phyloP scores from a whole-genome alignment of 1,140 invertebrate species.

The Gyrodactylus bullatarudis region DNA sequence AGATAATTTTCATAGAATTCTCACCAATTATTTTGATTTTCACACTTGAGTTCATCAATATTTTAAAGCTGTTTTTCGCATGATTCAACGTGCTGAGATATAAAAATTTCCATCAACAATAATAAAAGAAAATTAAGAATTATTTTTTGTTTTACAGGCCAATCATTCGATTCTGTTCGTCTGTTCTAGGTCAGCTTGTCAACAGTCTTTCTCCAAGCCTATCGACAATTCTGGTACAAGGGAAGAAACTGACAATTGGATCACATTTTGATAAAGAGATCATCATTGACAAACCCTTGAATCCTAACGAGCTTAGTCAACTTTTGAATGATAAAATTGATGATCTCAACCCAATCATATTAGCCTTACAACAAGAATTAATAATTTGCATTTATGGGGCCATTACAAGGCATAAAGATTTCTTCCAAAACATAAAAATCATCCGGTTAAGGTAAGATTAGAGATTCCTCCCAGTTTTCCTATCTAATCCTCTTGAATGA shows the following conservation, averaged over 20 bases:
- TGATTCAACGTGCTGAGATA: too few relatives aligned
- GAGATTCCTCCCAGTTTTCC: too few relatives aligned
- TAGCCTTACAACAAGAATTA: slow-evolving; percentile 75
- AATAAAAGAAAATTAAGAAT: neutral
- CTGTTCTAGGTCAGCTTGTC: slow-evolving; percentile 57
- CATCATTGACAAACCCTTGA: slow-evolving; percentile 62
- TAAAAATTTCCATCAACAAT: too few relatives aligned
- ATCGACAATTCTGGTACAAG: slow-evolving; percentile 70
- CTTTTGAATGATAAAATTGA: slow-evolving; percentile 22
- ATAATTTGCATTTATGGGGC: slow-evolving; percentile 66
- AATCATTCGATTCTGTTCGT: slow-evolving; percentile 64
- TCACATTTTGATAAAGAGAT: slow-evolving; percentile 66
- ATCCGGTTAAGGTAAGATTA: slow-evolving; percentile 42
- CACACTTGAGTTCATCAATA: too few relatives aligned
- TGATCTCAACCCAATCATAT: slow-evolving; percentile 53
- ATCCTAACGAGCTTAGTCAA: slow-evolving; percentile 43
- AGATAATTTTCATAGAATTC: too few relatives aligned
- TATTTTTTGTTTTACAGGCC: slow-evolving; percentile 27
- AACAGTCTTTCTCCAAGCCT: slow-evolving; percentile 91
- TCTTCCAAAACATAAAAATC: slow-evolving; percentile 75
- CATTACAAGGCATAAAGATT: slow-evolving; percentile 53
- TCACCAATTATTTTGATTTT: too few relatives aligned
- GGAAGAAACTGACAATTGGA: slow-evolving; percentile 51
- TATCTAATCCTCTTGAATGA: neutral
- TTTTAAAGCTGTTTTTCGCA: too few relatives aligned